These are phyloP conservation scores for Heliconius erato DNA, from an alignment of 2,888 invertebrate genomes.

Conservation along the genomic window DNA sequence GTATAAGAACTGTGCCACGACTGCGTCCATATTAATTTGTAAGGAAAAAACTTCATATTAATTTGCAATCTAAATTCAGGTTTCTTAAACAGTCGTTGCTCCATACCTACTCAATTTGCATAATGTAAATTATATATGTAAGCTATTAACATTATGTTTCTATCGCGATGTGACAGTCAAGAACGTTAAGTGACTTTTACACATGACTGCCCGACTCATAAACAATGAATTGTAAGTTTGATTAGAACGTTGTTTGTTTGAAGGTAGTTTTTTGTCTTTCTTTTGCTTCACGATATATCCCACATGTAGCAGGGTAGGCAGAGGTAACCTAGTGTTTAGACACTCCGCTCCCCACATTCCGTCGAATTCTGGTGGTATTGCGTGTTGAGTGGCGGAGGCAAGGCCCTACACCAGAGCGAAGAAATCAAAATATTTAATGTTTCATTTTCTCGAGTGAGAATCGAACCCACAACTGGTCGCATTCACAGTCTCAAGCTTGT, in stretches of 20 bases:
- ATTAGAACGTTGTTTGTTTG: conserved; percentile 13
- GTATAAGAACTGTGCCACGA: not conserved
- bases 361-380: no score
- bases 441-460: no score
- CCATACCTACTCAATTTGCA: not conserved
- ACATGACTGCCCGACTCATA: not conserved
- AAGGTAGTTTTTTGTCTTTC: not conserved
- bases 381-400: no score
- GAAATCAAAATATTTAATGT: no score
- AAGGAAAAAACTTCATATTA: not conserved
- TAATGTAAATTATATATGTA: conserved; percentile 12
- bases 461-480: no score
- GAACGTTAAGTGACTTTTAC: conserved; percentile 22
- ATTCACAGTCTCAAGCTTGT: no score
- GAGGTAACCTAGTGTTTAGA: no score
- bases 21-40: not conserved
- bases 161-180: not conserved
- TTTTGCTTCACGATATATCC: not conserved
- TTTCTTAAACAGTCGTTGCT: conserved; percentile 6
- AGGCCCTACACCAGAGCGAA: no score
- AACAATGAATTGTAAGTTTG: not conserved
- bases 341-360: no score
- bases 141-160: not conserved
- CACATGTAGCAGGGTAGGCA: no score
- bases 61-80: conserved; percentile 4